These are phyloP conservation scores for Anthophora plumipes DNA, from an alignment of 2,888 invertebrate species.

Conservation along the genomic window DNA sequence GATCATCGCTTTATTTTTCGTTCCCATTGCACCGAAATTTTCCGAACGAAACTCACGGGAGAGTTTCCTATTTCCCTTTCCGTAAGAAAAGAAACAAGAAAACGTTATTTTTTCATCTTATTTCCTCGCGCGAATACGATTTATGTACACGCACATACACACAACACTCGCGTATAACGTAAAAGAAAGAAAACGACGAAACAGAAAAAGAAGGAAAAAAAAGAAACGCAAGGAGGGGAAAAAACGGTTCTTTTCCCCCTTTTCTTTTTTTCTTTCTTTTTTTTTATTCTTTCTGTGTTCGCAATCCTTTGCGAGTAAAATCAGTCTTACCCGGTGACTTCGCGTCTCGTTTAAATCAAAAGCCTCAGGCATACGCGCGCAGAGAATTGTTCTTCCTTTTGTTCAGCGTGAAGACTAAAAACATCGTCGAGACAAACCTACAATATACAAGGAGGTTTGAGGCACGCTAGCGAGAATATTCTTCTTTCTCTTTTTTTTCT, in stretches of 20 bases:
- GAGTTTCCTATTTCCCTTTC: background rate
- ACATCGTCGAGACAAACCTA: slow-evolving; percentile 43
- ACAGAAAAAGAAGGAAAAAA: slow-evolving; percentile 9
- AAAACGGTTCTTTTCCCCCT: slow-evolving; percentile 31
- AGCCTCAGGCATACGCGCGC: slow-evolving; percentile 81
- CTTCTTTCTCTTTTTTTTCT: slow-evolving; percentile 20
- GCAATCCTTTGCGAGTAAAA: slow-evolving; percentile 70
- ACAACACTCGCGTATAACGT: slow-evolving; percentile 7
- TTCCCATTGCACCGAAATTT: slow-evolving; percentile 62
- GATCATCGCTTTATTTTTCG: slow-evolving; percentile 71
- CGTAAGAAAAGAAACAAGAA: background rate
- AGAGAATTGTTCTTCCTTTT: slow-evolving; percentile 61
- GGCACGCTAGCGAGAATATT: slow-evolving; percentile 63
- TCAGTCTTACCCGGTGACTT: slow-evolving; percentile 80
- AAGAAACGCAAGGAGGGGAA: slow-evolving; percentile 15
- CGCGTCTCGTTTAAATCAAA: slow-evolving; percentile 76
- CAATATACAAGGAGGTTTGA: slow-evolving; percentile 59
- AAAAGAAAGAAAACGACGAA: slow-evolving; percentile 4
- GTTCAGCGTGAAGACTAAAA: slow-evolving; percentile 56
- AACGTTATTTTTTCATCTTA: background rate
- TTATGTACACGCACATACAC: background rate
- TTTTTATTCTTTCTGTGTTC: slow-evolving; percentile 12
- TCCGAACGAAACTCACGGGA: slow-evolving; percentile 23
- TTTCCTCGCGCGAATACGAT: background rate
- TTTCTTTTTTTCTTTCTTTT: background rate